Base-by-base conservation (phyloP, 2,113 vertebrate species). In the Pycnonotus jocosus region DNA sequence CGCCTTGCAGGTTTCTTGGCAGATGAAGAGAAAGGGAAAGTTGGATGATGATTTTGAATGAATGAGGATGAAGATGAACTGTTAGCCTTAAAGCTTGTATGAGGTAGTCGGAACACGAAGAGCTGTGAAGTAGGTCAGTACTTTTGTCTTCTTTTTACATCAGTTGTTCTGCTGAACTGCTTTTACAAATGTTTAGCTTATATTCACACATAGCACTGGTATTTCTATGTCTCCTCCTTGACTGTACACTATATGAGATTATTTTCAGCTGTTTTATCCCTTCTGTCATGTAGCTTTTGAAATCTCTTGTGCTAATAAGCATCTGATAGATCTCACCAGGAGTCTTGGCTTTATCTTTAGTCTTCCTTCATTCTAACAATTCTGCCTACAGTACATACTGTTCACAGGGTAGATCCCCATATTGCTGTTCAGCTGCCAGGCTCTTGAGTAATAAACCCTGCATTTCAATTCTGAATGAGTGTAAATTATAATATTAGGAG, bases 381-480 rank as follows among this genome's bases (percentile, higher is more conserved):
- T 91, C 85, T 95, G 81, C 76, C 76, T 94, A 60, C 87, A 90
- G 91, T 95, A 96, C 94, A 88, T 90, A 94, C 92, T 95, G 92
- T 96, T 96, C 95, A 88, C 85, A 90, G 93, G 66, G 76, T 93
- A 94, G 85, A 81, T 83, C 64, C 4, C 0, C 95, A 96, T 95
- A 88, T 92, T 90, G 92, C 93, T 97, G 94, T 96, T 96, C 93
- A 95, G 94, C 93, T 96, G 94, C 90, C 90, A 96, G 91, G 96
- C 94, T 96, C 28, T 88, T 13, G 9, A 91, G 81, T 73, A 93
- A 80, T 87, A 88, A 95, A 77, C 23, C 17, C 38, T 74, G 23
- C 17, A 62, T 90, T 96, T 96, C 5, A 45, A 60, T 90, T 92
- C 74, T 90, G 62, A 92, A 93, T 95, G 92, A 93, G 33, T 78